phyloP scores from a whole-genome alignment of 2,888 invertebrate genomes.

The Nephrotoma flavescens region DNA sequence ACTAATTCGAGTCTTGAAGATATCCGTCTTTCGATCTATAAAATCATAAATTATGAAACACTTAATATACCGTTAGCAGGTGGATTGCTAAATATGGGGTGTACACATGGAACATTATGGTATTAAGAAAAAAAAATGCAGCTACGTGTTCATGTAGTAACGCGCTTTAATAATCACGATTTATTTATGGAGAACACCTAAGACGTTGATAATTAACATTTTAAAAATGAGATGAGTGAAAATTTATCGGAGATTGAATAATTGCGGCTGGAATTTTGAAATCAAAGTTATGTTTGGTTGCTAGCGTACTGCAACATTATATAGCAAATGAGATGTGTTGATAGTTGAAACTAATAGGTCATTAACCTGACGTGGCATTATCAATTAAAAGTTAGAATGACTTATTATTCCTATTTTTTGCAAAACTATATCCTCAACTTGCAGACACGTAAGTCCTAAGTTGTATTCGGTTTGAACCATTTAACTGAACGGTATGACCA shows the following conservation, averaged over 20 bases:
- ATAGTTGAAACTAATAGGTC: too few species aligned
- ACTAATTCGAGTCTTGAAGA: not conserved
- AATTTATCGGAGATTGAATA: too few species aligned
- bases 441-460: too few species aligned
- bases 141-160: not conserved
- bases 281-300: not conserved
- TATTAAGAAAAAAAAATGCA: not conserved
- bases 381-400: too few species aligned
- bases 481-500: too few species aligned
- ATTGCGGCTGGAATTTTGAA: not conserved
- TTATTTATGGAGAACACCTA: not conserved
- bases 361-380: too few species aligned
- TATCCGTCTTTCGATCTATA: not conserved
- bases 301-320: too few species aligned
- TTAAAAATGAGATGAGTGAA: too few species aligned
- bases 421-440: too few species aligned
- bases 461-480: too few species aligned
- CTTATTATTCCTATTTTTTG: too few species aligned
- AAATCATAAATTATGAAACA: not conserved
- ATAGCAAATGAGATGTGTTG: too few species aligned
- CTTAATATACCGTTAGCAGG: not conserved
- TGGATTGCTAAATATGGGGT: not conserved
- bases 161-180: not conserved
- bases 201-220: not conserved
- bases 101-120: not conserved